A percentile compares a stretch with the other conserved stretches of the same genome.
phyloP scores from a whole-genome alignment of 2,113 vertebrate genomes.

The Cyrtonyx montezumae region DNA sequence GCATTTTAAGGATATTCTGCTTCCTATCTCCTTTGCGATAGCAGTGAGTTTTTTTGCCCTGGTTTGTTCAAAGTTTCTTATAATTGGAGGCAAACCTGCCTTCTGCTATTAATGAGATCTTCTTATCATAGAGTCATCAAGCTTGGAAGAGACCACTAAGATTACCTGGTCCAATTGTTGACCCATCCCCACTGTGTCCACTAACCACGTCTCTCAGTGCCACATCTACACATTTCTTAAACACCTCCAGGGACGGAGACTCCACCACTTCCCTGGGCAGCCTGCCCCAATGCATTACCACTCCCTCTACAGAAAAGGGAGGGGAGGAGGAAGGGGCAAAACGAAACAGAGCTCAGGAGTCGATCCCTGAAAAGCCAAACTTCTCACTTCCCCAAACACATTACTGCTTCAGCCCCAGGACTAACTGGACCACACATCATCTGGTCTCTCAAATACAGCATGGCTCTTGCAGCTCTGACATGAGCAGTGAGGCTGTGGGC shows the following conservation, averaged over 20 bases:
- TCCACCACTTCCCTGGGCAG: no score
- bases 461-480: neutral
- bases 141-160: no score
- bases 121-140: no score
- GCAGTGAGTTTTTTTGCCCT: neutral
- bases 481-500: rapidly evolving
- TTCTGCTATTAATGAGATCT: neutral
- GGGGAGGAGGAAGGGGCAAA: neutral
- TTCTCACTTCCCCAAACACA: neutral
- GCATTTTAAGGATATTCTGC: neutral
- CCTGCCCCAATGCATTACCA: rapidly evolving
- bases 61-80: neutral
- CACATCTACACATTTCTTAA: no score
- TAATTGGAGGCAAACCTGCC: neutral
- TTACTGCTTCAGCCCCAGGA: neutral
- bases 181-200: no score
- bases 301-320: neutral
- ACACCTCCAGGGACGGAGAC: no score
- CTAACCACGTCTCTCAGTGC: no score
- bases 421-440: neutral
- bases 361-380: neutral
- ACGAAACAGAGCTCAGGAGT: rapidly evolving
- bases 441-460: neutral
- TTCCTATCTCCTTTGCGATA: neutral
- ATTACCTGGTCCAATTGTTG: no score